Percentiles rank a stretch among this genome's conserved stretches.
phyloP scores from a whole-genome alignment of 2,113 vertebrate species.

The human (Homo sapiens) region DNA sequence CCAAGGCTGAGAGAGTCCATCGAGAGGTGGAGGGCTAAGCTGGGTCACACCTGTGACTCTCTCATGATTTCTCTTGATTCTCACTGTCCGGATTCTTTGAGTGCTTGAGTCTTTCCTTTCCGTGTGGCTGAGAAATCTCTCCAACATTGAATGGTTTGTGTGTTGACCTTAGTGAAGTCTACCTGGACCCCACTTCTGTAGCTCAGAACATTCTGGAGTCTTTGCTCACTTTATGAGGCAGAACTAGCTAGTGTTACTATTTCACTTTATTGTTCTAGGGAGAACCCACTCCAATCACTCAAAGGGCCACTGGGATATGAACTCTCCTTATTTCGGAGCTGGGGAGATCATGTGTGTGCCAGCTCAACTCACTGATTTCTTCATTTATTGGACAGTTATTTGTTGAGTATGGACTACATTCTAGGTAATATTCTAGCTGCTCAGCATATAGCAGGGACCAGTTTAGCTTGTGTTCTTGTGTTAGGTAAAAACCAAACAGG shows the following conservation, averaged over 20 bases:
- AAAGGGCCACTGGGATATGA: background rate
- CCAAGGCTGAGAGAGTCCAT: background rate
- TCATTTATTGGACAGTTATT: background rate
- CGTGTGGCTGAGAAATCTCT: background rate
- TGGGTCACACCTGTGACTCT: rapidly evolving
- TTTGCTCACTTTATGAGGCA: background rate
- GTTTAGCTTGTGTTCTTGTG: background rate
- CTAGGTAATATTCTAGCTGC: background rate
- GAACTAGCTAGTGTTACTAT: background rate
- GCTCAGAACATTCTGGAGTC: background rate
- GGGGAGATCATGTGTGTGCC: background rate
- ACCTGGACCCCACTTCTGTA: background rate
- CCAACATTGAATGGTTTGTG: background rate
- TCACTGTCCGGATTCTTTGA: background rate
- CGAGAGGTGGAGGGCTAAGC: background rate
- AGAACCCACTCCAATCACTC: background rate
- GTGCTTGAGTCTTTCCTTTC: background rate
- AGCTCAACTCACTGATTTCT: background rate
- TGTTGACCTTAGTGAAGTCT: background rate
- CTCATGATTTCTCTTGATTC: background rate
- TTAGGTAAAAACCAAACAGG: background rate
- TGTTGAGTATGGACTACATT: background rate
- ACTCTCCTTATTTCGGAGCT: background rate
- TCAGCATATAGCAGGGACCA: background rate
- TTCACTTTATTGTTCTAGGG: background rate